phyloP scores from a whole-genome alignment of 1,140 invertebrate species.

The Calosoma granatense region DNA sequence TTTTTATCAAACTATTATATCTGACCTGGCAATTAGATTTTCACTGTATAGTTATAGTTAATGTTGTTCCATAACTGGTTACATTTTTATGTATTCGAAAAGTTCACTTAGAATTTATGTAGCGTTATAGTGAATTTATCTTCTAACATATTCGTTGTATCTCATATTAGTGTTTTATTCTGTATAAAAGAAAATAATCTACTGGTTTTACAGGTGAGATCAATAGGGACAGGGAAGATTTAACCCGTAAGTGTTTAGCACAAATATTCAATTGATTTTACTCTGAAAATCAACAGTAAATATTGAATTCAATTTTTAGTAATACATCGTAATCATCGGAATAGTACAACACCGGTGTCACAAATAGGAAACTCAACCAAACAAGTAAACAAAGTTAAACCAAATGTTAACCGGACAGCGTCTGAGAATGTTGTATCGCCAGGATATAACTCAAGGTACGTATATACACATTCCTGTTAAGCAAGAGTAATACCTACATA shows the following conservation, averaged over 20 bases:
- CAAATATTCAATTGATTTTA: not conserved
- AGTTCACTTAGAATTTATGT: too few relatives aligned
- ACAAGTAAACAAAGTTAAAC: slow-evolving; percentile 80
- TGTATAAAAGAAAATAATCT: too few relatives aligned
- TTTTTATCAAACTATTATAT: too few relatives aligned
- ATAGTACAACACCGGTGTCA: slow-evolving; percentile 48
- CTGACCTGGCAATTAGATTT: too few relatives aligned
- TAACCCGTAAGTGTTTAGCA: slow-evolving; percentile 41
- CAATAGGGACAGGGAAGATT: slow-evolving; percentile 44
- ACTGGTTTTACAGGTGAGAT: slow-evolving; percentile 46
- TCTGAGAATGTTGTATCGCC: slow-evolving; percentile 48
- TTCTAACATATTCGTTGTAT: too few relatives aligned
- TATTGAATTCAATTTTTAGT: not conserved
- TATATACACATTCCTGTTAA: not conserved
- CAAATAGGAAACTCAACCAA: slow-evolving; percentile 59
- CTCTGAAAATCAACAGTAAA: not conserved
- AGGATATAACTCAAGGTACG: slow-evolving; percentile 35
- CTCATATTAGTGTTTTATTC: too few relatives aligned
- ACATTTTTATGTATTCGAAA: too few relatives aligned
- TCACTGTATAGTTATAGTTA: too few relatives aligned
- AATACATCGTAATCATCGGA: slow-evolving; percentile 60
- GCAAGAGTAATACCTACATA: not conserved
- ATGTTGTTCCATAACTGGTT: too few relatives aligned
- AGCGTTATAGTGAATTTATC: too few relatives aligned
- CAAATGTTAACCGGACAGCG: slow-evolving; percentile 63